Base-by-base conservation (phyloP, 2,797 vertebrate species). In the Eospalax fontanierii region DNA sequence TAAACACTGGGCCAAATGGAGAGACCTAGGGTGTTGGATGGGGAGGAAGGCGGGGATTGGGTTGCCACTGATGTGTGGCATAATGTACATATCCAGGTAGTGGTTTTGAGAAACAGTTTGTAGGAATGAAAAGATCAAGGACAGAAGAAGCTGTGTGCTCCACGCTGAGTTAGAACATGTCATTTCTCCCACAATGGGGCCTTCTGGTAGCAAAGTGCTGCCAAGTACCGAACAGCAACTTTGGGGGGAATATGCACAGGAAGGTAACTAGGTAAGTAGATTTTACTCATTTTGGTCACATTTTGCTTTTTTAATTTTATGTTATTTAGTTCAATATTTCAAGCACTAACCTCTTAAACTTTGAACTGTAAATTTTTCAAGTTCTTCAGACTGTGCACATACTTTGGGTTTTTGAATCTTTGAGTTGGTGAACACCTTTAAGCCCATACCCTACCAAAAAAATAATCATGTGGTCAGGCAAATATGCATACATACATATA, bases 371-470 rank as follows among this genome's bases (percentile, higher is more conserved):
- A 16, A 59, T 7, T 15, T 15, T 59, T 15, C n/a, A 21, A 3
- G 10, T 63, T 15, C 18, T 59, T 11, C 26, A 88, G 57, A 79
- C 7, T n/a, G 43, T 3, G 0, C 0, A n/a, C 98, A 99, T 35
- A 98, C 1, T 78, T 38, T 3, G 57, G 97, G 97, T 68, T 98
- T 98, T 91, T 68, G 97, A 89, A 98, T 97, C 0, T 94, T 97
- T 89, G 97, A 91, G 40, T 98, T 98, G 70, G 98, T 98, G 82
- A 99, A 98, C 84, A 97, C 89, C 90, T 97, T 98, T 91, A 98
- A 97, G 90, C 98, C 98, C 97, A 98, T 97, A 40, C 93, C 89
- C 98, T 99, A 71, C 40, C 97, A 89, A 97, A 59, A 97, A 97
- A 98, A 22, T 33, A 22, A 97, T 92, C 3, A 54, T 0, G 0